Percentiles rank a stretch among this genome's conserved stretches.
Evolutionary conservation across 2,888 invertebrate genomes (phyloP).

Genomic region (Mellilla xanthometata): DNA sequence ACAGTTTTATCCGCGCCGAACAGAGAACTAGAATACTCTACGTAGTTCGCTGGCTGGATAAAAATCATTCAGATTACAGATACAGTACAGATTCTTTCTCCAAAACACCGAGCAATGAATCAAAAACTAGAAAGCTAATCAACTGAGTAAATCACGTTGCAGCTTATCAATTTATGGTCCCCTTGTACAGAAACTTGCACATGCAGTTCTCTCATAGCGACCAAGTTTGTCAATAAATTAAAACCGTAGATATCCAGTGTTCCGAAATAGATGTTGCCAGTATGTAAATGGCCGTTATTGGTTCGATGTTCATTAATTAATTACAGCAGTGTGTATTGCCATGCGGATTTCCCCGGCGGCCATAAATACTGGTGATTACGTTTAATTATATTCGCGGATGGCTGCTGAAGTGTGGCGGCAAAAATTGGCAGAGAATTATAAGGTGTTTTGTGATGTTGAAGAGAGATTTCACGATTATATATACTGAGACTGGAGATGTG

Average conservation of each 20-base stretch:
- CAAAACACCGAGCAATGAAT: conserved; percentile 18
- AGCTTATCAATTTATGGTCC: conserved; percentile 77
- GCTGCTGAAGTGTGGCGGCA: conserved; percentile 15
- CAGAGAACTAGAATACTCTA: no score
- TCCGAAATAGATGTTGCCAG: conserved; percentile 32
- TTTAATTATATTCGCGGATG: conserved; percentile 25
- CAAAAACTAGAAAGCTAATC: conserved; percentile 42
- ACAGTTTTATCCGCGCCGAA: no score
- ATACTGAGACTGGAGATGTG: no score
- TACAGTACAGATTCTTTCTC: not conserved
- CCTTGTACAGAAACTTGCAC: conserved; percentile 70
- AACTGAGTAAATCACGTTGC: conserved; percentile 52
- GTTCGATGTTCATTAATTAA: conserved; percentile 37
- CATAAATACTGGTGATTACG: conserved; percentile 29
- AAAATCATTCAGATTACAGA: no score
- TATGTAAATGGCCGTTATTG: conserved; percentile 36
- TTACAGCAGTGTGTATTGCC: conserved; percentile 24
- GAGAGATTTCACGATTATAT: no score
- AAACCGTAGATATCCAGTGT: conserved; percentile 56
- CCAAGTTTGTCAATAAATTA: conserved; percentile 75
- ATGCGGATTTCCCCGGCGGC: conserved; percentile 31
- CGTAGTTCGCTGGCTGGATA: no score
- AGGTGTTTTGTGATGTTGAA: no score
- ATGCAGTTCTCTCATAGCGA: conserved; percentile 56
- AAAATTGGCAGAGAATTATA: conserved; percentile 11